Evolutionary conservation across 2,113 vertebrate species (phyloP).

Genomic region (Nothocercus nigrocapillus): DNA sequence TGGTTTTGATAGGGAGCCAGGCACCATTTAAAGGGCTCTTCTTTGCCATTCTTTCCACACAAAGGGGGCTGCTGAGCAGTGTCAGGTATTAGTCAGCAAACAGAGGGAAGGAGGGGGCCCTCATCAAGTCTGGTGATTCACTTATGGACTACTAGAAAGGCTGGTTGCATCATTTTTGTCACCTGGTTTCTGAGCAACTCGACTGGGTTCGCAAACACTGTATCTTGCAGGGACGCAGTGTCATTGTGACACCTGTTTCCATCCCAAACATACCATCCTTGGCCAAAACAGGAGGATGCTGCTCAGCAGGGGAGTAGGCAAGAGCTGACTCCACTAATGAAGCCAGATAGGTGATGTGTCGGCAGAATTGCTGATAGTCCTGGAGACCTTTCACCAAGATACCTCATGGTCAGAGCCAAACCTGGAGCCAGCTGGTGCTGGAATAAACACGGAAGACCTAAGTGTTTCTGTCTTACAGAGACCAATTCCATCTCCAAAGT

Average conservation of each 20-base stretch:
- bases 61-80: background rate
- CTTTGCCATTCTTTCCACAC: background rate
- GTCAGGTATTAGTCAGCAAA: constrained; percentile 55
- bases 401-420: background rate
- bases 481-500: background rate
- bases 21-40: constrained; percentile 71
- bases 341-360: background rate
- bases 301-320: accelerated
- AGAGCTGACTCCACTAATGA: background rate
- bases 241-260: background rate
- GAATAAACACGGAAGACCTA: background rate
- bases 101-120: background rate
- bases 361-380: background rate
- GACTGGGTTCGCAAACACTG: background rate
- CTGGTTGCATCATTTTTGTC: background rate
- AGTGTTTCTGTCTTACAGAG: background rate
- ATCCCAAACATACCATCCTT: background rate
- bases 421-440: background rate
- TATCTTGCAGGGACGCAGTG: background rate
- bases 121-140: background rate
- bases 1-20: constrained; percentile 73
- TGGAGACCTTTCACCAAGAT: background rate
- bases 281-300: background rate
- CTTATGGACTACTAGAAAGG: constrained; percentile 1
- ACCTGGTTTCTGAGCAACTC: background rate